phyloP scores from a whole-genome alignment of 2,797 vertebrate genomes.

The Astyanax mexicanus region DNA sequence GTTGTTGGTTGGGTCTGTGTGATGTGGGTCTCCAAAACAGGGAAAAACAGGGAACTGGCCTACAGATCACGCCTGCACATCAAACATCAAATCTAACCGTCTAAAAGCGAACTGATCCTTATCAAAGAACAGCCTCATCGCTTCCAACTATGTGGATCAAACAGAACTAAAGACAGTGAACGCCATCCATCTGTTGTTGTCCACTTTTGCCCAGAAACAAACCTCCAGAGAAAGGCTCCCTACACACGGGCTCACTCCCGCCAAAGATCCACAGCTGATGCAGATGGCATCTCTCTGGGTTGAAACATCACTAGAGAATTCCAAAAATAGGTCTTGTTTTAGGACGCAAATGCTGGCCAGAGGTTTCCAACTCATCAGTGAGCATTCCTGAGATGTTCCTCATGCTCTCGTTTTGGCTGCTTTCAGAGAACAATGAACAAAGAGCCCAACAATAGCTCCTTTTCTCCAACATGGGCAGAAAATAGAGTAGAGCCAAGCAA shows the following conservation, averaged over 20 bases:
- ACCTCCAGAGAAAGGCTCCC: constrained; percentile 3
- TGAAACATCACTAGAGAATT: constrained; percentile 14
- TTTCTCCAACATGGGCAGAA: background rate
- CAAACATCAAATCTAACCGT: background rate
- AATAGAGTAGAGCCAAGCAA: too few species aligned
- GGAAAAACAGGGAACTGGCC: background rate
- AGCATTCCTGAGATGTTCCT: constrained; percentile 23
- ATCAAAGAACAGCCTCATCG: background rate
- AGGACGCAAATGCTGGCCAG: background rate
- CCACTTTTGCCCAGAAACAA: constrained; percentile 22
- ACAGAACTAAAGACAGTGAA: constrained; percentile 1
- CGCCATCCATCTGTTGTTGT: constrained; percentile 23
- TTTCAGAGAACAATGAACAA: background rate
- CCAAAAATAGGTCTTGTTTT: constrained; percentile 25
- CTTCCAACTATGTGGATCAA: constrained; percentile 9
- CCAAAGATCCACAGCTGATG: constrained; percentile 14
- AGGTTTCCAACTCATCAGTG: background rate
- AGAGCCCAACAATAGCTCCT: background rate
- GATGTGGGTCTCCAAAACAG: background rate
- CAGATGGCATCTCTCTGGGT: constrained; percentile 31
- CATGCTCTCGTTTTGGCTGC: constrained; percentile 1
- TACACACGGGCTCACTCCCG: constrained; percentile 7
- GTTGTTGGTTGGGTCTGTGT: background rate
- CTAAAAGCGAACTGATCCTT: background rate
- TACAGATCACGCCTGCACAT: background rate